phyloP scores from a whole-genome alignment of 1,140 invertebrate species.

The Brachionus rubens region DNA sequence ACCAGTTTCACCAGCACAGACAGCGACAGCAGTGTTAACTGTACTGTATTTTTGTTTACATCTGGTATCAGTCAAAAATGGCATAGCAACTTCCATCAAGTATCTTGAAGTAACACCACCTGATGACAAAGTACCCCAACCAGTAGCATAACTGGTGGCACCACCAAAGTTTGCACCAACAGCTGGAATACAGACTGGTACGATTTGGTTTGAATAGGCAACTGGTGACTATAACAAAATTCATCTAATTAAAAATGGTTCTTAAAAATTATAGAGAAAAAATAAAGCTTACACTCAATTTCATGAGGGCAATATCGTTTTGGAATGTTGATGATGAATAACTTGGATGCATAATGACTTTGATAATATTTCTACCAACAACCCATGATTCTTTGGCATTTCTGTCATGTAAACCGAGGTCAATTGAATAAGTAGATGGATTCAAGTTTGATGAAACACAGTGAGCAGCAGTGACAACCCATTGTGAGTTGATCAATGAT shows the following conservation, averaged over 20 bases:
- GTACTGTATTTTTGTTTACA: conserved; percentile 37
- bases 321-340: conserved; percentile 11
- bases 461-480: conserved; percentile 70
- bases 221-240: conserved; percentile 24
- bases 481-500: conserved; percentile 64
- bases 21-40: conserved; percentile 6
- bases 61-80: conserved; percentile 38
- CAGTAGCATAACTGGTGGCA: conserved; percentile 26
- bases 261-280: too few species aligned
- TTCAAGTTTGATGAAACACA: conserved; percentile 55
- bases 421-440: not conserved
- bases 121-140: conserved; percentile 31
- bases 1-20: conserved; percentile 39
- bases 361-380: not conserved
- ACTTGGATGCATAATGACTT: not conserved
- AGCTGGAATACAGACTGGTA: conserved; percentile 31
- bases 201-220: conserved; percentile 5
- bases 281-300: conserved; percentile 25
- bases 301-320: conserved; percentile 44
- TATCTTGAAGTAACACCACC: conserved; percentile 34
- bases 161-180: not conserved
- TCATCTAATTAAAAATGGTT: too few species aligned
- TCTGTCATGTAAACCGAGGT: conserved; percentile 30
- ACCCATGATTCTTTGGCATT: conserved; percentile 1
- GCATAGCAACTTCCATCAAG: conserved; percentile 40